Percentiles rank a stretch among this genome's conserved stretches.
Conservation (phyloP, 2,113 vertebrate genomes). For the Zosterops borbonicus region DNA sequence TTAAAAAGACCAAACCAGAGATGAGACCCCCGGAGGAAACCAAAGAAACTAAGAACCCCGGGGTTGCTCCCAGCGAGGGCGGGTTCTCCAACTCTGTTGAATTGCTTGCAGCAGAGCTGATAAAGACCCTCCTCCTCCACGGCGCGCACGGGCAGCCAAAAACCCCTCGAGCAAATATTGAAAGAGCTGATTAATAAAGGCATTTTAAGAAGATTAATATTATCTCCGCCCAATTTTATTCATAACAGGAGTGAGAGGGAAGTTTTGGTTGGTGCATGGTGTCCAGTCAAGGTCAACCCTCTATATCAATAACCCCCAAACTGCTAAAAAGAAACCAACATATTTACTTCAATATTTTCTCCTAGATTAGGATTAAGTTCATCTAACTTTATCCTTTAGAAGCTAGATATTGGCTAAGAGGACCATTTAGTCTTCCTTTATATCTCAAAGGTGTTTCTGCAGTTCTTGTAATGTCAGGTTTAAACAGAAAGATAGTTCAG, state of each 20-base stretch:
- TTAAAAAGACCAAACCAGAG: too few relatives aligned
- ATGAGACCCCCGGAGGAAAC: too few relatives aligned
- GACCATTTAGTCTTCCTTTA: not conserved
- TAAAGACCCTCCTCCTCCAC: too few relatives aligned
- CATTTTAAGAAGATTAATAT: too few relatives aligned
- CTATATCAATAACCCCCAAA: not conserved
- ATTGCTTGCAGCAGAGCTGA: too few relatives aligned
- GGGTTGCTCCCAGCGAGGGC: too few relatives aligned
- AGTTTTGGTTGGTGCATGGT: not conserved
- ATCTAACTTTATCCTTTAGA: not conserved
- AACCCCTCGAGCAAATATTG: too few relatives aligned
- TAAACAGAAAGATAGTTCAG: not conserved
- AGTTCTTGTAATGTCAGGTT: not conserved
- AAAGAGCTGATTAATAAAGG: too few relatives aligned
- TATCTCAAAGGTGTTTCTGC: not conserved
- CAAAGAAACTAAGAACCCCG: too few relatives aligned
- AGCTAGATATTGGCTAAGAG: not conserved
- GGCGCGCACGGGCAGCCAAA: too few relatives aligned
- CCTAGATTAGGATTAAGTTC: not conserved
- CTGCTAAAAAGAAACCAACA: not conserved
- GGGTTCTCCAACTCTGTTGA: too few relatives aligned
- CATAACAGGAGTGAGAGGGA: not conserved
- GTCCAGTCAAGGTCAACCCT: not conserved
- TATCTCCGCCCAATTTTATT: too few relatives aligned
- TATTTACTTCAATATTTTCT: not conserved